Percentiles rank a stretch among this genome's conserved stretches.
Evolutionary conservation across 2,113 vertebrate species (phyloP).

Genomic region (Cochlearius cochlearius): DNA sequence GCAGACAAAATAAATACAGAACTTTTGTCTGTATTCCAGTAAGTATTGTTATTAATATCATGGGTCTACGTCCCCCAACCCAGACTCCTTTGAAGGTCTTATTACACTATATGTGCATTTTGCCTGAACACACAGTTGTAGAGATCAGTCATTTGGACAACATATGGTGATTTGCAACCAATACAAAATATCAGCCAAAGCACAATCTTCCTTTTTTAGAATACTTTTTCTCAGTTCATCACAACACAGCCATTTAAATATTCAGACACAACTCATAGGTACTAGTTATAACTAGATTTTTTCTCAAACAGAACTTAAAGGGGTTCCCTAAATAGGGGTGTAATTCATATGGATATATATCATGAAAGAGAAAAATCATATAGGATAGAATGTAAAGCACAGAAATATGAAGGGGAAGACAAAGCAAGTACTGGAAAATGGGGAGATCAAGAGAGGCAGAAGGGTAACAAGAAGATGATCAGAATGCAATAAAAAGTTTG

Average conservation of each 20-base stretch:
- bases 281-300: not conserved
- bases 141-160: not conserved
- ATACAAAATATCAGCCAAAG: not conserved
- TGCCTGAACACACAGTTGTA: not conserved
- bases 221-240: not conserved
- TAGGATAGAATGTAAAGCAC: not conserved
- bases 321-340: not conserved
- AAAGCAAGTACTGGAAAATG: not conserved
- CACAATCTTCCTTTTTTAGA: not conserved
- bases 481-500: not conserved
- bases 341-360: not conserved
- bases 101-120: not conserved
- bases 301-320: not conserved
- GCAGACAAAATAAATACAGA: not conserved
- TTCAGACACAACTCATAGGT: not conserved
- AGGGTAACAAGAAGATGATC: not conserved
- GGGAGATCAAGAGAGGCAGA: not conserved
- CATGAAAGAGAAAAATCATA: not conserved
- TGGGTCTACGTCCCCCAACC: not conserved
- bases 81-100: not conserved
- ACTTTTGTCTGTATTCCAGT: not conserved
- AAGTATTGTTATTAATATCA: not conserved
- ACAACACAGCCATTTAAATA: not conserved
- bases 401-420: not conserved
- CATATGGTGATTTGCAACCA: not conserved